Percentiles rank a stretch among this genome's conserved stretches.
phyloP scores from a whole-genome alignment of 2,797 vertebrate species.

The Dendrocincla tyrannina region DNA sequence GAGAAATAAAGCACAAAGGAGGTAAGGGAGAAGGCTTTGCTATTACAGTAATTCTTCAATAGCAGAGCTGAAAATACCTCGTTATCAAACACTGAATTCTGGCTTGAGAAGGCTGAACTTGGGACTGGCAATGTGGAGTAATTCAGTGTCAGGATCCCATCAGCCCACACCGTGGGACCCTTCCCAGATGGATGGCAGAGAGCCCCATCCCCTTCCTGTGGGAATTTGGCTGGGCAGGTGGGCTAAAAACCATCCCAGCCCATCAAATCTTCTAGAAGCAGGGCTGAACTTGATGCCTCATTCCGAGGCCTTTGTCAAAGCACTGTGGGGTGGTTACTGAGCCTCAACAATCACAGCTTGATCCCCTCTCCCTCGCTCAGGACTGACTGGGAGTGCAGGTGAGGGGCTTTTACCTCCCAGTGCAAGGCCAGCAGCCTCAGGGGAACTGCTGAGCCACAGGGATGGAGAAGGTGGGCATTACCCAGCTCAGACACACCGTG shows the following conservation, averaged over 20 bases:
- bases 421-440: not conserved
- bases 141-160: not conserved
- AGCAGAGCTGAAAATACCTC: conserved; percentile 2
- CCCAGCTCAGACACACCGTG: fast-evolving
- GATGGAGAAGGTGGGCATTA: not conserved
- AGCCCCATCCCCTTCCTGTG: not conserved
- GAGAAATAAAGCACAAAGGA: conserved; percentile 33
- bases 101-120: not conserved
- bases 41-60: conserved; percentile 1
- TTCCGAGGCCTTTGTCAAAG: not conserved
- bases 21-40: not conserved
- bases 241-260: not conserved
- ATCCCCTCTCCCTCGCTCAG: not conserved
- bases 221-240: not conserved
- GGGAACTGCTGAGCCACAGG: not conserved
- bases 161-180: not conserved
- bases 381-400: not conserved
- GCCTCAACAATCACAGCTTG: not conserved
- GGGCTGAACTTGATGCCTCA: not conserved
- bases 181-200: not conserved
- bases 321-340: too few species aligned
- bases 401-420: not conserved
- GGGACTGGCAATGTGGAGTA: not conserved
- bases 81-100: not conserved
- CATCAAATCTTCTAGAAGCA: fast-evolving